A percentile compares a stretch with the other conserved stretches of the same genome.
These are phyloP conservation scores for Chaetodon trifascialis DNA, from an alignment of 2,113 vertebrate genomes.

Conservation along the genomic window DNA sequence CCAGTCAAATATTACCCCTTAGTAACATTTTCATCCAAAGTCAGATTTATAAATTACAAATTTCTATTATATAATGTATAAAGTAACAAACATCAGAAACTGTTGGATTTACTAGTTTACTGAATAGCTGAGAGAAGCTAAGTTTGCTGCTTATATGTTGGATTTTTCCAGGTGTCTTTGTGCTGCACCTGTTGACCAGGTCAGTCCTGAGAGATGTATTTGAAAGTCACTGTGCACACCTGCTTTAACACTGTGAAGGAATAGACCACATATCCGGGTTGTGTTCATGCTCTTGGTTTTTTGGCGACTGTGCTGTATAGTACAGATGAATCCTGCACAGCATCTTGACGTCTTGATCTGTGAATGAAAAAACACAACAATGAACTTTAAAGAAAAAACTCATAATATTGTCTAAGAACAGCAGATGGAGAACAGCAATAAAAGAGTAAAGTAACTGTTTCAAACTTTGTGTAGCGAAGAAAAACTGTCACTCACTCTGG, in stretches of 20 bases:
- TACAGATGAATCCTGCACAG: background rate
- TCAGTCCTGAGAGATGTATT: background rate
- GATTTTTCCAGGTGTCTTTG: background rate
- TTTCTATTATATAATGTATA: no score
- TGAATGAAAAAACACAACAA: background rate
- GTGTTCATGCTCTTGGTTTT: background rate
- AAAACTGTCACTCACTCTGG: background rate
- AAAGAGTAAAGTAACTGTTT: background rate
- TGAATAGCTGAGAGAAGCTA: background rate
- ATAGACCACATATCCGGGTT: background rate
- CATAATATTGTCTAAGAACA: no score
- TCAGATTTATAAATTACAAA: background rate
- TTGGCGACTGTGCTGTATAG: conserved; percentile 30
- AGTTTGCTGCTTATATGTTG: background rate
- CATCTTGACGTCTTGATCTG: background rate
- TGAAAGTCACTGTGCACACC: background rate
- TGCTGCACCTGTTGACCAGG: background rate
- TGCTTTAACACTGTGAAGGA: background rate
- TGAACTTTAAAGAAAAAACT: background rate
- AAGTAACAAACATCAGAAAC: no score
- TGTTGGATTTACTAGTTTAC: no score
- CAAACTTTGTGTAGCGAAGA: background rate
- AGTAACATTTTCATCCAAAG: no score
- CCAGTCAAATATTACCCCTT: no score
- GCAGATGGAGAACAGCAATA: background rate